Conservation (phyloP, 2,797 vertebrate genomes). For the Dicrostonyx torquatus region DNA sequence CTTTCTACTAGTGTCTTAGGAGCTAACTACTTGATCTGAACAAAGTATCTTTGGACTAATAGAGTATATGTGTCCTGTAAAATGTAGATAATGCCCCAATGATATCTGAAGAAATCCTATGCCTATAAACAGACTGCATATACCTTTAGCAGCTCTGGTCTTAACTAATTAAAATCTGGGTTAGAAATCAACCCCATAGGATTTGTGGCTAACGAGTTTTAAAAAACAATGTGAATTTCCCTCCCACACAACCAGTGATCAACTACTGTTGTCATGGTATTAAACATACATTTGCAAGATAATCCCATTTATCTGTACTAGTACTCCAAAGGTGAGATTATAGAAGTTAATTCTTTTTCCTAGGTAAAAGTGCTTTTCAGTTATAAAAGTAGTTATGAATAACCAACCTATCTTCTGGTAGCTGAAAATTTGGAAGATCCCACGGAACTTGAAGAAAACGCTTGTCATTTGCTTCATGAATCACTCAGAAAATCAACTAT, state of each 20-base stretch:
- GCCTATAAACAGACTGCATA: background rate
- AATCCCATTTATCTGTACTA: constrained; percentile 33
- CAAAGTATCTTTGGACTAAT: constrained; percentile 1
- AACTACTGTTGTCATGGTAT: background rate
- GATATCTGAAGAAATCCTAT: background rate
- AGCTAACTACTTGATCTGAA: constrained; percentile 45
- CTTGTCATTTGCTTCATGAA: constrained; percentile 62
- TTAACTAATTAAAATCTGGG: constrained; percentile 52
- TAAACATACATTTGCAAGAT: constrained; percentile 8
- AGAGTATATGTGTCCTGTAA: constrained; percentile 1
- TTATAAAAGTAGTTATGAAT: constrained; percentile 1
- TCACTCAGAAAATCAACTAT: constrained; percentile 40
- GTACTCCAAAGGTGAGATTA: constrained; percentile 17
- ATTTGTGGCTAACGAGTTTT: constrained; percentile 43
- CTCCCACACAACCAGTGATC: constrained; percentile 18
- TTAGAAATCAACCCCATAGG: constrained; percentile 49
- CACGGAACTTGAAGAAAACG: constrained; percentile 40
- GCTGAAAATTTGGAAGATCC: constrained; percentile 19
- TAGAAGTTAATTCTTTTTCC: background rate
- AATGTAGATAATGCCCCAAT: constrained; percentile 22
- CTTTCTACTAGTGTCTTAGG: constrained; percentile 57
- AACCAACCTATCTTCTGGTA: constrained; percentile 41
- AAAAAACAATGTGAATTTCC: constrained; percentile 15
- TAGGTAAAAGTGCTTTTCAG: constrained; percentile 25
- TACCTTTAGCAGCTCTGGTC: background rate